Evolutionary conservation across 1,140 invertebrate genomes (phyloP).

Genomic region (Trichonephila clavata): DNA sequence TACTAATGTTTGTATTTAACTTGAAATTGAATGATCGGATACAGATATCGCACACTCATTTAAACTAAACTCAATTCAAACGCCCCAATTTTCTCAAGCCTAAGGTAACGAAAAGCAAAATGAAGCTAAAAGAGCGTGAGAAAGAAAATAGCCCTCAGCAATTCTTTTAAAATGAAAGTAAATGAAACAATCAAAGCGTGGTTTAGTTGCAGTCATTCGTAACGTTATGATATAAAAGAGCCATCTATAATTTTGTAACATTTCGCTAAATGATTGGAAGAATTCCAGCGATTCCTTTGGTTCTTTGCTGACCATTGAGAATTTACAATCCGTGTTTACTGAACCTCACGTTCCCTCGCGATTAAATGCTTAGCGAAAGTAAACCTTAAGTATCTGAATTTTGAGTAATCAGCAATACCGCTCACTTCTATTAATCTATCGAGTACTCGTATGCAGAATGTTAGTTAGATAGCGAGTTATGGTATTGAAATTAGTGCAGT

Average conservation of each 20-base stretch:
- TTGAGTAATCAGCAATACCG: conserved; percentile 1
- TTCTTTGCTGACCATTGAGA: conserved; percentile 18
- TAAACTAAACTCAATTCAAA: not conserved
- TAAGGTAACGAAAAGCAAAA: not conserved
- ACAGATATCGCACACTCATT: too few relatives aligned
- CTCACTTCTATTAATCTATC: conserved; percentile 1
- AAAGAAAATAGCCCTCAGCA: not conserved
- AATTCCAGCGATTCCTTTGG: not conserved
- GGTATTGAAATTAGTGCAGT: not conserved
- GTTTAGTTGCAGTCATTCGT: conserved; percentile 3
- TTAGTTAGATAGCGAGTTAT: not conserved
- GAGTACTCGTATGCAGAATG: not conserved
- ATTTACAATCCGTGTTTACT: conserved; percentile 8
- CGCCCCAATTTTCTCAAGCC: not conserved
- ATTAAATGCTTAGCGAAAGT: not conserved
- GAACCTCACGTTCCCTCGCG: not conserved
- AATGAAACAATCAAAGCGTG: not conserved
- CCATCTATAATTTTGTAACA: not conserved
- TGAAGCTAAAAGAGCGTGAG: not conserved
- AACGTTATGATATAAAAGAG: not conserved
- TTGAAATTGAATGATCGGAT: too few relatives aligned
- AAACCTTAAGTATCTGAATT: not conserved
- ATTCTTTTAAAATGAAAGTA: not conserved
- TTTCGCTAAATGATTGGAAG: not conserved
- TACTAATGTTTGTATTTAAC: too few relatives aligned